Evolutionary conservation across 2,888 invertebrate genomes (phyloP), one percentile per base, ranked within the genome.

Genomic region (Pollenia griseotomentosa): DNA sequence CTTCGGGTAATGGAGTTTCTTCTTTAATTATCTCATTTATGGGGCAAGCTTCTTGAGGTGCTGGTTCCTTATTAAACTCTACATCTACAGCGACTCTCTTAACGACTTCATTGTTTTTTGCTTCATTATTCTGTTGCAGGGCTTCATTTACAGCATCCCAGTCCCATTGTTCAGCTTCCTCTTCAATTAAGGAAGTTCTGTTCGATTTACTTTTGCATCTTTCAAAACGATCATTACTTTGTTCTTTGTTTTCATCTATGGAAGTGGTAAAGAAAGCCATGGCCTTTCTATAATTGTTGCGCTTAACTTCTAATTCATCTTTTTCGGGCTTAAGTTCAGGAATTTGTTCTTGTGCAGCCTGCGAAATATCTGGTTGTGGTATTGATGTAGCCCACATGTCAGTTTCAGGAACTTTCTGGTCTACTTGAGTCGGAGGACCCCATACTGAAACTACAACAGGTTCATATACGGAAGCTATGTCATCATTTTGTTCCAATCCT

Each of bases 251-350:
- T 5, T 92, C 92, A 84, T 91, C 93, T 4, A 93, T 88, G 6
- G 92, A 92, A 3, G 91, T 92, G 48, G 89, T 92, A 70, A 93
- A 93, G 88, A 93, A 93, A 0, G 93, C 93, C 93, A 93, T 92
- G 4, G 93, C 93, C 61, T 92, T 92, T 19, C 91, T 91, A 85
- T 93, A 93, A 74, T 93, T 93, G 11, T 89, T 92, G 0, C 93
- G 90, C 9, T 92, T 92, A 42, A 90, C 88, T 61, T 93, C 92
- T 5, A 90, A 90, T 55, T 92, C 92, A 46, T 92, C 90, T 8
- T 74, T n/a, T 42, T 89, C 89, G 0, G 73, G 3, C 5, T 66
- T 78, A 0, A 6, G 0, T 9, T 40, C 11, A 83, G 81, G 6
- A 0, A 0, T 44, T 8, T n/a, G 7, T 11, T 83, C 70, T 10